These are phyloP conservation scores for Steinernema scapterisci DNA, from an alignment of 2,888 invertebrate species.

Conservation along the genomic window DNA sequence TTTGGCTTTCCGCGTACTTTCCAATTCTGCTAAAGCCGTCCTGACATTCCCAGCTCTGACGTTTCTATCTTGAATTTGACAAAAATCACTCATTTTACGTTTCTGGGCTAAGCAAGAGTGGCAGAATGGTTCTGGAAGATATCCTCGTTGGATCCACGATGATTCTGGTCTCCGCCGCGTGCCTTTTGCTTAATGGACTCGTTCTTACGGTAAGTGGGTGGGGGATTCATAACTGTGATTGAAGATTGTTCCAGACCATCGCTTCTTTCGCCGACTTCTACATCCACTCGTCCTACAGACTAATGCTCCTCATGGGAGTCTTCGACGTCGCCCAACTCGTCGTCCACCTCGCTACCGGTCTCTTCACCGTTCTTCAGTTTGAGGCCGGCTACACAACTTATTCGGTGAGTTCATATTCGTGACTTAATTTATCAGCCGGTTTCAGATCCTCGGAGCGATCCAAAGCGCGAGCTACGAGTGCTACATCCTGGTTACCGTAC, in stretches of 20 bases:
- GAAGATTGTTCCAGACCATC: not conserved
- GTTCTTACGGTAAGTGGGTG: not conserved
- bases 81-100: no score
- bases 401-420: not conserved
- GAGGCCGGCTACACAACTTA: not conserved
- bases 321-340: not conserved
- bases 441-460: constrained; percentile 1
- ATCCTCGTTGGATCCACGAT: not conserved
- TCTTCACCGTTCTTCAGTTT: not conserved
- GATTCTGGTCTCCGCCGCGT: not conserved
- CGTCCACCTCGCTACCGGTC: not conserved
- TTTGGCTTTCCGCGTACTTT: no score
- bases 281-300: constrained; percentile 12
- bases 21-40: no score
- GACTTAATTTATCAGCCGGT: not conserved
- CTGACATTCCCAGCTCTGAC: no score
- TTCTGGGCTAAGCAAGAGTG: not conserved
- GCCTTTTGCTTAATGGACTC: not conserved
- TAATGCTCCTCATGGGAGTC: constrained; percentile 18
- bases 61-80: no score
- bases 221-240: not conserved
- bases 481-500: not conserved
- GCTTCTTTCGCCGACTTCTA: not conserved
- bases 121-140: not conserved
- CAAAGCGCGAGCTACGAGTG: not conserved